A percentile compares a stretch with the other conserved stretches of the same genome.
Evolutionary conservation across 35 echinoderm and acorn worm genomes (phyloP).

Genomic region (Ophiothrix spiculata): DNA sequence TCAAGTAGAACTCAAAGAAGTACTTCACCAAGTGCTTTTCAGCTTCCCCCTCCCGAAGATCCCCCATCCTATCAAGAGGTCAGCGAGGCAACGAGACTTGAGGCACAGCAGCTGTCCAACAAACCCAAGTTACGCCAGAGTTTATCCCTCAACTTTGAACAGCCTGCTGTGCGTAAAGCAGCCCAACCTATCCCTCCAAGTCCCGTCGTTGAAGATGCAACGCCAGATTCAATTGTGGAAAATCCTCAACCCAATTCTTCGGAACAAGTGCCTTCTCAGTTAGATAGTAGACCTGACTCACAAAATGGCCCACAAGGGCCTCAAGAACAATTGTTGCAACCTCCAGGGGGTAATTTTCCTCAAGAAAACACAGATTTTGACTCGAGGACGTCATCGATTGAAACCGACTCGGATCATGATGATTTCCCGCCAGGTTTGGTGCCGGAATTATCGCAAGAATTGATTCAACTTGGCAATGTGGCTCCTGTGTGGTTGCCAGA

Average conservation of each 20-base stretch:
- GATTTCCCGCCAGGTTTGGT: conserved; percentile 1
- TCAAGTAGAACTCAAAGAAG: neutral
- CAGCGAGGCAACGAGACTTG: conserved; percentile 42
- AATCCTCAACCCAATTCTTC: neutral
- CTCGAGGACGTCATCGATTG: conserved; percentile 2
- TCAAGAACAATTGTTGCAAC: neutral
- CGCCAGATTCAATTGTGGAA: neutral
- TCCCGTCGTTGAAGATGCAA: conserved; percentile 52
- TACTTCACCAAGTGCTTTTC: neutral
- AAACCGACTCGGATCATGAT: conserved; percentile 29
- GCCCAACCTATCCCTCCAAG: conserved; percentile 55
- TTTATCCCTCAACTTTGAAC: conserved; percentile 71
- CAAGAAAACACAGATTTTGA: conserved; percentile 5
- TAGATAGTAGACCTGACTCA: neutral
- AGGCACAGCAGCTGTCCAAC: conserved; percentile 14
- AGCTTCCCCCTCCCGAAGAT: conserved; percentile 42
- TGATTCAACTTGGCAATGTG: conserved; percentile 60
- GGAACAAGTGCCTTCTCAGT: conserved; percentile 1
- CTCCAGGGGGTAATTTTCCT: neutral
- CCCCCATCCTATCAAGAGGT: conserved; percentile 73
- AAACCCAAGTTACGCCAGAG: conserved; percentile 37
- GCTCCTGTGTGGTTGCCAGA: conserved; percentile 97
- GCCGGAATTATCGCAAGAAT: conserved; percentile 9
- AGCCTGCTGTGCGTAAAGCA: conserved; percentile 37
- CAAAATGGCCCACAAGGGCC: neutral